These are phyloP conservation scores for Bugula neritina DNA, from an alignment of 2,888 invertebrate genomes.

Conservation along the genomic window DNA sequence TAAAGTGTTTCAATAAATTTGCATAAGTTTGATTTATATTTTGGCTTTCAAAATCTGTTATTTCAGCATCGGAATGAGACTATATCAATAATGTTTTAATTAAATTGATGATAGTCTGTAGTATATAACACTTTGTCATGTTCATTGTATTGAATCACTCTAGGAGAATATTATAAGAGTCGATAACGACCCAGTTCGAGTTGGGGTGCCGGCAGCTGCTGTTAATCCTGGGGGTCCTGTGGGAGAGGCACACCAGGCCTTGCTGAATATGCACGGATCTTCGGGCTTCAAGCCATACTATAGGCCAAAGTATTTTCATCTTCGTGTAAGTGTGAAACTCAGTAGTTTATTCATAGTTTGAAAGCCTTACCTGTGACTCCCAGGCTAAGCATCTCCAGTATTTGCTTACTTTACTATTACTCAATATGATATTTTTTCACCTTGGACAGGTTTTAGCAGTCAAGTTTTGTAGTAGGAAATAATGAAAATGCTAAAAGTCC, in stretches of 20 bases:
- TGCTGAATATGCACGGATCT: constrained; percentile 74
- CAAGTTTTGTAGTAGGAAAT: neutral
- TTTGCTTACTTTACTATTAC: constrained; percentile 13
- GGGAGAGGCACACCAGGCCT: constrained; percentile 81
- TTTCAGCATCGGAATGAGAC: too few relatives aligned
- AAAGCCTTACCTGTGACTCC: neutral
- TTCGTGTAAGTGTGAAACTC: constrained; percentile 49
- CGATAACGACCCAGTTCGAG: constrained; percentile 30
- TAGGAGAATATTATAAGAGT: constrained; percentile 41
- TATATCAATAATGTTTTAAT: too few relatives aligned
- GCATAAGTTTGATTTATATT: too few relatives aligned
- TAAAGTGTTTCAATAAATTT: too few relatives aligned
- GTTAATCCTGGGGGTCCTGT: constrained; percentile 46
- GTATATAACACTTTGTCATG: too few relatives aligned
- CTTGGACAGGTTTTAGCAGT: too few relatives aligned
- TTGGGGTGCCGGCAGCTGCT: constrained; percentile 34
- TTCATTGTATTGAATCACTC: neutral
- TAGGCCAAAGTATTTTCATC: constrained; percentile 74
- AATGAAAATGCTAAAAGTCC: too few relatives aligned
- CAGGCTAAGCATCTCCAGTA: constrained; percentile 10
- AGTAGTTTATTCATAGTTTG: constrained; percentile 13
- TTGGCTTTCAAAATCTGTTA: too few relatives aligned
- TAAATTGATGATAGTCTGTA: too few relatives aligned
- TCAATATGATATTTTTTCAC: too few relatives aligned
- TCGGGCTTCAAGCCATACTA: constrained; percentile 80